phyloP scores from a whole-genome alignment of 2,888 invertebrate species.

The Ptychoptera contaminata region DNA sequence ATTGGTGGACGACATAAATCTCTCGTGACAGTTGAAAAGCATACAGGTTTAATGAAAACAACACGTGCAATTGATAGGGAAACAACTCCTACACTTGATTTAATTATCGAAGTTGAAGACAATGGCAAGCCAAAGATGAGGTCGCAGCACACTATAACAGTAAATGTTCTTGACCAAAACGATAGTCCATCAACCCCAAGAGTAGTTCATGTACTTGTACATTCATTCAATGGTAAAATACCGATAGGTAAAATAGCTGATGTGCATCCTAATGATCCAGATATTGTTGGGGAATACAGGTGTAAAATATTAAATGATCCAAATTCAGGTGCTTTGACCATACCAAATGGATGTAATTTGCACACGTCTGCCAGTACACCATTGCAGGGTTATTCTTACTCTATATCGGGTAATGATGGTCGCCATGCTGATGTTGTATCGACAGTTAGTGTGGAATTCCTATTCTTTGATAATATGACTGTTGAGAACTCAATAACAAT shows the following conservation, averaged over 20 bases:
- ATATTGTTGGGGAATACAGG: conserved; percentile 74
- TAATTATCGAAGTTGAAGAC: conserved; percentile 74
- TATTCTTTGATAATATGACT: conserved; percentile 63
- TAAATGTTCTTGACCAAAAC: conserved; percentile 73
- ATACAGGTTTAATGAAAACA: conserved; percentile 65
- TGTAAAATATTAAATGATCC: conserved; percentile 61
- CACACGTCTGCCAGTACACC: conserved; percentile 56
- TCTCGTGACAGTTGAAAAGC: conserved; percentile 59
- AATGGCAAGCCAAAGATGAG: conserved; percentile 71
- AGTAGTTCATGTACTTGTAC: conserved; percentile 63
- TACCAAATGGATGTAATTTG: conserved; percentile 65
- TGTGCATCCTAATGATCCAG: conserved; percentile 83
- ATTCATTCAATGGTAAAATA: conserved; percentile 58
- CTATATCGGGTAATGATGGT: conserved; percentile 79
- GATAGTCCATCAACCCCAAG: conserved; percentile 78
- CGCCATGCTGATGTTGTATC: conserved; percentile 75
- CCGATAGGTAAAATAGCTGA: conserved; percentile 76
- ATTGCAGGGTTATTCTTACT: conserved; percentile 58
- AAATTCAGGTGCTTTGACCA: conserved; percentile 42
- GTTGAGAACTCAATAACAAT: conserved; percentile 71
- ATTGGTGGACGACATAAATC: conserved; percentile 65
- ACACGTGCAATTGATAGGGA: conserved; percentile 72
- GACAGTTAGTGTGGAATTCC: conserved; percentile 67
- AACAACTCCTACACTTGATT: conserved; percentile 52
- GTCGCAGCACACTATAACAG: conserved; percentile 59